Evolutionary conservation across 1,140 invertebrate species (phyloP).

Genomic region (Sitophilus oryzae): DNA sequence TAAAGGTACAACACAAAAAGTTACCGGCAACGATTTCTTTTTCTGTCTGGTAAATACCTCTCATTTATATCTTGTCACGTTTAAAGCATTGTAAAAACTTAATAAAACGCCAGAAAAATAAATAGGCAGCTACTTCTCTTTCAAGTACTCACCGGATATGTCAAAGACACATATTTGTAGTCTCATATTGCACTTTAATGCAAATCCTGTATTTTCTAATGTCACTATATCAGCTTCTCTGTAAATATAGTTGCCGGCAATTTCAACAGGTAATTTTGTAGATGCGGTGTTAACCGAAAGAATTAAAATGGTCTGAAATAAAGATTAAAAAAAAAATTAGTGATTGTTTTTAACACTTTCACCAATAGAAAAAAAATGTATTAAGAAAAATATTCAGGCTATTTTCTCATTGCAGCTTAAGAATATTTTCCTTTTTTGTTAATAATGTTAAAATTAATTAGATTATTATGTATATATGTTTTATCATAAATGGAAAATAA

Average conservation of each 20-base stretch:
- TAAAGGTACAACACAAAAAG: slow-evolving; percentile 12
- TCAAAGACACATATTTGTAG: slow-evolving; percentile 49
- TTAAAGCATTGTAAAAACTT: slow-evolving; percentile 10
- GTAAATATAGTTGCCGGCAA: slow-evolving; percentile 53
- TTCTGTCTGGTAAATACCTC: background rate
- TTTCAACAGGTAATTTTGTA: slow-evolving; percentile 45
- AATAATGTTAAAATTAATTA: too few species aligned
- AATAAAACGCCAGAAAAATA: slow-evolving; percentile 2
- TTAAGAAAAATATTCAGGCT: too few species aligned
- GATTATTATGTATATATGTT: too few species aligned
- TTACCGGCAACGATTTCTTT: background rate
- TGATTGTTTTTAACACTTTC: too few species aligned
- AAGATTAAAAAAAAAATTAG: too few species aligned
- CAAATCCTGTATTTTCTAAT: slow-evolving; percentile 51
- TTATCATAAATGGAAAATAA: too few species aligned
- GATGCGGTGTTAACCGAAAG: slow-evolving; percentile 23
- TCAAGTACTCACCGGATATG: slow-evolving; percentile 44
- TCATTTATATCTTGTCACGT: background rate
- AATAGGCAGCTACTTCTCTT: background rate
- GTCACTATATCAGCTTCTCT: slow-evolving; percentile 54
- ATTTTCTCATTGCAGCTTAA: background rate
- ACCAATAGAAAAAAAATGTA: too few species aligned
- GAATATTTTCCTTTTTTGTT: too few species aligned
- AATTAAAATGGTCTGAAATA: slow-evolving; percentile 29
- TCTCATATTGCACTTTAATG: slow-evolving; percentile 59